A percentile compares a stretch with the other conserved stretches of the same genome.
These are phyloP conservation scores for Chironomus striatipennis DNA, from an alignment of 1,140 invertebrate genomes.

Conservation along the genomic window DNA sequence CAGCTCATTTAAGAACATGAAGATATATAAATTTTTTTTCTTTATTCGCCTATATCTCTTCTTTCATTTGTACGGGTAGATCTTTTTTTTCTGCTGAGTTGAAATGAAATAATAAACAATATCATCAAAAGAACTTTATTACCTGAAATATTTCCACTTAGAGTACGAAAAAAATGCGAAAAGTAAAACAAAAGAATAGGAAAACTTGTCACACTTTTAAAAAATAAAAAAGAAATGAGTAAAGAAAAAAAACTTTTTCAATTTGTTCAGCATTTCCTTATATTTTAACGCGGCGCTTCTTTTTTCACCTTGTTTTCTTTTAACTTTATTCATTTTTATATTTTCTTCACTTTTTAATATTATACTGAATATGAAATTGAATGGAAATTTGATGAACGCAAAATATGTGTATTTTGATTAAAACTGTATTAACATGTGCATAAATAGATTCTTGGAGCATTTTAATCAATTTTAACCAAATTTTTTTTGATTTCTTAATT, in stretches of 20 bases:
- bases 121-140: background rate
- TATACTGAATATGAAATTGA: background rate
- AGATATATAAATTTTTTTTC: too few relatives aligned
- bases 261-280: background rate
- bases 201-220: constrained; percentile 4
- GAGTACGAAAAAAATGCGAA: background rate
- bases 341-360: background rate
- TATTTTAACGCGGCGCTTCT: background rate
- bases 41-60: too few relatives aligned
- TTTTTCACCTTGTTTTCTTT: background rate
- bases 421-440: background rate
- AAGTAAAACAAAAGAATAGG: background rate
- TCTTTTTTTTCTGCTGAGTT: constrained; percentile 3
- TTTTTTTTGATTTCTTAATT: too few relatives aligned
- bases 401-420: background rate
- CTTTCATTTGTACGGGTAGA: background rate
- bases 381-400: background rate
- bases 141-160: background rate
- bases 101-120: constrained; percentile 14
- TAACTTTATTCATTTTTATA: background rate
- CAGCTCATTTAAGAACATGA: background rate
- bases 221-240: too few relatives aligned
- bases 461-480: too few relatives aligned
- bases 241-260: background rate
- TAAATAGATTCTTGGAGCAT: too few relatives aligned